A percentile compares a stretch with the other conserved stretches of the same genome.
These are phyloP conservation scores for Ceratothoa steindachneri DNA, from an alignment of 2,888 invertebrate species.

Conservation along the genomic window DNA sequence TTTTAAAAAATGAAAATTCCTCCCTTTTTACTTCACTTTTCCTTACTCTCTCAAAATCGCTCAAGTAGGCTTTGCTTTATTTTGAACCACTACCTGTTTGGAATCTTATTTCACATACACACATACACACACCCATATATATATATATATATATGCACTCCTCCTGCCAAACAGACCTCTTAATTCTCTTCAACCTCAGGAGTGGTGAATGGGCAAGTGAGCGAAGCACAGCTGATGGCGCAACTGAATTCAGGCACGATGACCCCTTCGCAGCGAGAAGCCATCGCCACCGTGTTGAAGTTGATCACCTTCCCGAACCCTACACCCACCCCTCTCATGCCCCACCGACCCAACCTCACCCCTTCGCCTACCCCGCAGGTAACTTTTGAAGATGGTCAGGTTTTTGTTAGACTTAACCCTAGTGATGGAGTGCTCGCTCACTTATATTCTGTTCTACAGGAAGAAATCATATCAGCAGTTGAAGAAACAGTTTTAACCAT, in stretches of 20 bases:
- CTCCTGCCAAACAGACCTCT: no score
- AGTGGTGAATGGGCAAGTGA: slow-evolving; percentile 71
- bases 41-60: neutral
- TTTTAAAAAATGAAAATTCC: neutral
- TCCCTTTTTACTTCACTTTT: neutral
- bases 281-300: slow-evolving; percentile 65
- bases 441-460: neutral
- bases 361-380: slow-evolving; percentile 61
- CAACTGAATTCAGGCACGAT: slow-evolving; percentile 69
- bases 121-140: neutral
- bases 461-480: neutral
- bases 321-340: slow-evolving; percentile 25
- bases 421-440: neutral
- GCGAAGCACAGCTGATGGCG: slow-evolving; percentile 69
- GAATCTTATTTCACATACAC: neutral
- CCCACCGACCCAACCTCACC: slow-evolving; percentile 50
- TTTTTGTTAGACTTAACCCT: neutral
- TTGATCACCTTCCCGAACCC: slow-evolving; percentile 53
- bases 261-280: slow-evolving; percentile 69
- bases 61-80: neutral
- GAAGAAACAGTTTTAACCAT: neutral
- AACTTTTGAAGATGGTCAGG: no score
- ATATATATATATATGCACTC: neutral
- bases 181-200: no score
- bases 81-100: neutral